Base-by-base conservation (phyloP, 2,797 vertebrate species). In the Mionectes olivaceus region DNA sequence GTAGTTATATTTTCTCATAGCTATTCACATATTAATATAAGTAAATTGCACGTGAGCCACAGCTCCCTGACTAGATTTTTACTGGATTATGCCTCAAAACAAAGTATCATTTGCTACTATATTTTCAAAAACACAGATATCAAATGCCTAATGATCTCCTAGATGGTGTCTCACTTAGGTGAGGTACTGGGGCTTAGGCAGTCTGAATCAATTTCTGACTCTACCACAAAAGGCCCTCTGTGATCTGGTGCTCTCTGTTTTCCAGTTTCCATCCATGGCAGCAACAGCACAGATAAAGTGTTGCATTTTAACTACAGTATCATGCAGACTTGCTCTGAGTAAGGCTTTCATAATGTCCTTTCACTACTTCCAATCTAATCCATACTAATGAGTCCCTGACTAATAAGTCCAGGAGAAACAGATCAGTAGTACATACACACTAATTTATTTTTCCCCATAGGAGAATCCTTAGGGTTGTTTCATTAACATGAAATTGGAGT, bases 221-320 rank as follows among this genome's bases (percentile, higher is more conserved):
- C 21, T 10, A 75, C 8, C 52, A 86, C 69, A 95, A 78, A 92
- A 85, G 47, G 28, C 16, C 11, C 16, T 88, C 68, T 74, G 44
- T 70, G 35, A 77, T 71, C 43, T 81, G 35, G 15, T 75, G 33
- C 50, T 63, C 30, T 53, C 83, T 69, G 15, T 90, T 86, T 88
- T 88, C 56, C 63, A 67, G 33, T 56, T 88, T 76, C 52, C 55
- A 88, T 76, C 83, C 78, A 55, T 10, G n/a, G 67, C 52, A 93
- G 77, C 47, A 79, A 71, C 19, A 76, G 52, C 33, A 81, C 27
- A 87, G 76, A 86, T 63, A 22, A 93, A 83, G 59, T 55, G 50
- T 7, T 88, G 76, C 63, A 74, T 90, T 90, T 93, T 84, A 93
- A 91, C 33, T 43, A 90, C 52, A 91, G 59, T 19, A 76, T 73